A percentile compares a stretch with the other conserved stretches of the same genome.
Conservation (phyloP, 2,888 invertebrate species). For the Heteromyza rotundicornis region DNA sequence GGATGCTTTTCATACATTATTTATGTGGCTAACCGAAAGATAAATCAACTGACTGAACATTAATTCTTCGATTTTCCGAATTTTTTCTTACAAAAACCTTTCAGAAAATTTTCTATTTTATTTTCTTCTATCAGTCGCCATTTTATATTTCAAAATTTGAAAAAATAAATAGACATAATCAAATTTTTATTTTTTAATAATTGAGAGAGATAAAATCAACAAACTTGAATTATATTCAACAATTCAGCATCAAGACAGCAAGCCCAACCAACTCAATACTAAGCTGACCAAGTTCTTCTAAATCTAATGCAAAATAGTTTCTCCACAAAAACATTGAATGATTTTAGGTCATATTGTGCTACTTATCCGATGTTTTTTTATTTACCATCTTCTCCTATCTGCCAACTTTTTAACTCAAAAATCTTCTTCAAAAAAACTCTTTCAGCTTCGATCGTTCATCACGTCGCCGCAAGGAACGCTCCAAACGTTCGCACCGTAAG, state of each 20-base stretch:
- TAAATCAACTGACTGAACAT: too few species aligned
- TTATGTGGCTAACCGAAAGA: too few species aligned
- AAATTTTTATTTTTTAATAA: constrained; percentile 3
- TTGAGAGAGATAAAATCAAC: neutral
- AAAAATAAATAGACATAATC: neutral
- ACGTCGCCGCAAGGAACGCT: constrained; percentile 81
- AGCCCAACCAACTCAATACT: neutral
- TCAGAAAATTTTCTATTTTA: neutral
- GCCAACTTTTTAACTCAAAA: neutral
- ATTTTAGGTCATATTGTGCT: constrained; percentile 27
- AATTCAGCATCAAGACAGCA: neutral
- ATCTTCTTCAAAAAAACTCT: neutral
- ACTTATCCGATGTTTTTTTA: constrained; percentile 9
- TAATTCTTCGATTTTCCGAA: too few species aligned
- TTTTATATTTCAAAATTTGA: constrained; percentile 13
- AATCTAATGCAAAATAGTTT: constrained; percentile 24
- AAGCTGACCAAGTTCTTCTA: too few species aligned
- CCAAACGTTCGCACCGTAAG: constrained; percentile 84
- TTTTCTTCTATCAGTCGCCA: constrained; percentile 1
- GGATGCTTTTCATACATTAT: too few species aligned
- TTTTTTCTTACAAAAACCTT: too few species aligned
- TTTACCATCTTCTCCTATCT: constrained; percentile 1
- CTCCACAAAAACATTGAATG: constrained; percentile 19
- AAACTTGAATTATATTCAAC: constrained; percentile 10
- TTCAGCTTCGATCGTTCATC: constrained; percentile 70